A percentile compares a stretch with the other conserved stretches of the same genome.
These are phyloP conservation scores for Ichneumon xanthorius DNA, from an alignment of 2,888 invertebrate genomes.

Conservation along the genomic window DNA sequence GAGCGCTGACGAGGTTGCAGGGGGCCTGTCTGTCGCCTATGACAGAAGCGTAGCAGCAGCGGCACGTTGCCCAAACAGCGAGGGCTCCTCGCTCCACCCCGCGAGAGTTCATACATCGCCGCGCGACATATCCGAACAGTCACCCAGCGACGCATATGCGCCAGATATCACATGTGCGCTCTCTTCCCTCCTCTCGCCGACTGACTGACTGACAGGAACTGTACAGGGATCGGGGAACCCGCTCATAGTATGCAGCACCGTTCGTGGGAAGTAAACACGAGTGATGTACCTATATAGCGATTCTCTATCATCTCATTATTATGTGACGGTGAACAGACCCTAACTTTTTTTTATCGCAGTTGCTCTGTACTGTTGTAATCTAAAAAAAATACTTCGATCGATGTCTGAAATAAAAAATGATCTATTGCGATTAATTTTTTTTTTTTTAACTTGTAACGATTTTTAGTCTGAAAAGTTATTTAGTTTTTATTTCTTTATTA, in stretches of 20 bases:
- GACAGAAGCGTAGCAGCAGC: slow-evolving; percentile 10
- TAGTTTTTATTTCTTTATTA: neutral
- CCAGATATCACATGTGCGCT: slow-evolving; percentile 64
- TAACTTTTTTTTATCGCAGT: slow-evolving; percentile 1
- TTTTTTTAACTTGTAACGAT: too few relatives aligned
- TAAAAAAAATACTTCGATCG: neutral
- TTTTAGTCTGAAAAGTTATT: neutral
- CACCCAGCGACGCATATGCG: slow-evolving; percentile 60
- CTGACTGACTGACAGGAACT: slow-evolving; percentile 56
- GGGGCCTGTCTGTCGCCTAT: slow-evolving; percentile 22
- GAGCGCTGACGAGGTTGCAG: slow-evolving; percentile 42
- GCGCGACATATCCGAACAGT: slow-evolving; percentile 56
- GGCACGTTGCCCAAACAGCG: slow-evolving; percentile 57
- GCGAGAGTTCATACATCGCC: slow-evolving; percentile 53
- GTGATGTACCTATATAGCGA: slow-evolving; percentile 20
- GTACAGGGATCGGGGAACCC: slow-evolving; percentile 39
- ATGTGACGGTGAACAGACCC: slow-evolving; percentile 20
- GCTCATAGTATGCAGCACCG: slow-evolving; percentile 31
- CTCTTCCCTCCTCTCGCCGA: slow-evolving; percentile 58
- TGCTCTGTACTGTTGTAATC: neutral
- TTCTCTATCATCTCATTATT: slow-evolving; percentile 20
- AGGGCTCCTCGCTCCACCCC: slow-evolving; percentile 52
- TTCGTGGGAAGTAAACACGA: slow-evolving; percentile 68
- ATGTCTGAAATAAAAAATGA: neutral
- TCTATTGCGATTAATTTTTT: neutral